Evolutionary conservation across 2,888 invertebrate species (phyloP).

Genomic region (Polydrusus tereticollis): DNA sequence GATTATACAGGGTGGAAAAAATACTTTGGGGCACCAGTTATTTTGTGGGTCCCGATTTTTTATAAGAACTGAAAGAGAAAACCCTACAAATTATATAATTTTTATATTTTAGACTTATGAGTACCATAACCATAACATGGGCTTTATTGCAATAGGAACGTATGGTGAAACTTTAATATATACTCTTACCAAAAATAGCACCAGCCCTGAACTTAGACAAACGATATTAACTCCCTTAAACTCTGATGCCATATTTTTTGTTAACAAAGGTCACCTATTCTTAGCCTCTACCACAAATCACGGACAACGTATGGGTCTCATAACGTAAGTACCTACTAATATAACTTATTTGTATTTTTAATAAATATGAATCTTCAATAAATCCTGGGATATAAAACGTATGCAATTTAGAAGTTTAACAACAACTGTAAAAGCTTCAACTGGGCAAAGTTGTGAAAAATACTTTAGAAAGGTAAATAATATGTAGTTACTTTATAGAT

Average conservation of each 20-base stretch:
- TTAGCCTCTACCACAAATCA: slow-evolving; percentile 54
- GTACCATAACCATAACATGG: slow-evolving; percentile 27
- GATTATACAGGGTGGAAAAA: neutral
- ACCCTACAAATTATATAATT: too few species aligned
- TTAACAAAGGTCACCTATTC: slow-evolving; percentile 54
- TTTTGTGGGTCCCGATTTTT: too few species aligned
- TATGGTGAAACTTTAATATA: slow-evolving; percentile 24
- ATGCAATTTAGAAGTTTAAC: too few species aligned
- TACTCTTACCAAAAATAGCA: slow-evolving; percentile 18
- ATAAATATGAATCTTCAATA: too few species aligned
- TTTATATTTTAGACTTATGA: slow-evolving; percentile 36
- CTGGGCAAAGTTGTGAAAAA: too few species aligned
- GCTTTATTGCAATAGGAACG: slow-evolving; percentile 37
- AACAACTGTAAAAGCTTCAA: too few species aligned
- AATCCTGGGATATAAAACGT: too few species aligned
- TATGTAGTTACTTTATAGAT: too few species aligned
- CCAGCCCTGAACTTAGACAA: slow-evolving; percentile 48
- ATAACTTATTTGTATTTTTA: too few species aligned
- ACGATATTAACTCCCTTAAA: slow-evolving; percentile 48
- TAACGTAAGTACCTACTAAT: slow-evolving; percentile 58
- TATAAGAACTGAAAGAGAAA: too few species aligned
- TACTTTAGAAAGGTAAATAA: too few species aligned
- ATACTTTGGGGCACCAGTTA: too few species aligned
- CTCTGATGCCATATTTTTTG: slow-evolving; percentile 58
- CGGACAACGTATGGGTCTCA: slow-evolving; percentile 49